phyloP scores from a whole-genome alignment of 2,797 vertebrate species.

The Poliocrania exsul region DNA sequence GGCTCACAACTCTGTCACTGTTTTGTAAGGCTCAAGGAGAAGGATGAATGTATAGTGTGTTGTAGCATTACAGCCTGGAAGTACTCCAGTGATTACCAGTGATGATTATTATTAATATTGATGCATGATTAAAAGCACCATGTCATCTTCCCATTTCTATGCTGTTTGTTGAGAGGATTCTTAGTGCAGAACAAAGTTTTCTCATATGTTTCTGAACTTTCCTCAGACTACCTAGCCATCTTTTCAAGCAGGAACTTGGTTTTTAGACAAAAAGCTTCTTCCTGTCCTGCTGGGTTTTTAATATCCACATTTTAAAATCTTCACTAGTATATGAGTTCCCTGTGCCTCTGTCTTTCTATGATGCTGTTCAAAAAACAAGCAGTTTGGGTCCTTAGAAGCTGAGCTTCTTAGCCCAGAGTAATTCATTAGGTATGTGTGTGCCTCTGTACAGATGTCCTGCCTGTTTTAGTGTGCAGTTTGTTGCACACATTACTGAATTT shows the following conservation, averaged over 20 bases:
- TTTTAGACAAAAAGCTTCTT: slow-evolving; percentile 10
- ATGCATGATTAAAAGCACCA: not conserved
- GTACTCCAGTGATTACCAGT: not conserved
- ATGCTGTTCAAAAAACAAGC: not conserved
- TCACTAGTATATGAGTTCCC: not conserved
- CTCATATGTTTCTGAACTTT: not conserved
- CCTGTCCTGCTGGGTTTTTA: not conserved
- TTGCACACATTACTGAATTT: not conserved
- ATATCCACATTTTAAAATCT: not conserved
- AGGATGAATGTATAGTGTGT: not conserved
- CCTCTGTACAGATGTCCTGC: slow-evolving; percentile 20
- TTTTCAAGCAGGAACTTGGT: not conserved
- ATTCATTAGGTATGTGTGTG: slow-evolving; percentile 19
- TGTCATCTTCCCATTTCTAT: not conserved
- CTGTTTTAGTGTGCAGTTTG: not conserved
- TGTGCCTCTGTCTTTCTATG: not conserved
- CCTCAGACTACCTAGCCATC: not conserved
- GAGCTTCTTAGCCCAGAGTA: slow-evolving; percentile 1
- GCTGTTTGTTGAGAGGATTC: not conserved
- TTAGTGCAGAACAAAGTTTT: not conserved
- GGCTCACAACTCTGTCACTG: not conserved
- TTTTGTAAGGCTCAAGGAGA: not conserved
- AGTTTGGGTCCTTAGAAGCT: not conserved
- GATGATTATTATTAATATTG: not conserved
- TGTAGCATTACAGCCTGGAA: not conserved